These are phyloP conservation scores for Pterostichus madidus DNA, from an alignment of 2,888 invertebrate genomes.

Conservation along the genomic window DNA sequence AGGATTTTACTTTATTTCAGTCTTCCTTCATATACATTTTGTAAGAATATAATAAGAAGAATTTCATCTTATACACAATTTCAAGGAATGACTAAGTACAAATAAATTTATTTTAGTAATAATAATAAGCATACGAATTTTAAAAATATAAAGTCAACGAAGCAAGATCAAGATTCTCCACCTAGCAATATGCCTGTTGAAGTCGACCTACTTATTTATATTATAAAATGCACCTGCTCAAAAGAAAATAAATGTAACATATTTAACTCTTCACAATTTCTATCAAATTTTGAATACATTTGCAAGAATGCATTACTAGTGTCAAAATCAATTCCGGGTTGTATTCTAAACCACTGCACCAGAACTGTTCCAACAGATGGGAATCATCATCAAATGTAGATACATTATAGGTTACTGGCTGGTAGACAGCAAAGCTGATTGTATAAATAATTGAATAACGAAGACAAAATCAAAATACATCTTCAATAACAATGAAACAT, in stretches of 20 bases:
- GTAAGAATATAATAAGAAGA: too few species aligned
- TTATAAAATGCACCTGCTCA: background rate
- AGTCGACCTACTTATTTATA: conserved; percentile 47
- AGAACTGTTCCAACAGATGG: conserved; percentile 3
- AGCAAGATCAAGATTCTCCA: conserved; percentile 5
- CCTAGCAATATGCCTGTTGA: conserved; percentile 13
- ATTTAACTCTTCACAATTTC: background rate
- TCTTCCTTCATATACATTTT: too few species aligned
- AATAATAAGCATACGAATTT: too few species aligned
- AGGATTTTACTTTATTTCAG: too few species aligned
- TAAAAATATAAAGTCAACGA: background rate
- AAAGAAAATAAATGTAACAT: background rate
- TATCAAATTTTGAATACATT: background rate
- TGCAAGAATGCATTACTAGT: background rate
- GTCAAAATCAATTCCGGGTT: background rate
- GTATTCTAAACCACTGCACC: background rate
- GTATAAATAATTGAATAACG: conserved; percentile 14
- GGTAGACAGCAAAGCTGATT: background rate
- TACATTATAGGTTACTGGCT: background rate
- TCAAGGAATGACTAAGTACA: too few species aligned
- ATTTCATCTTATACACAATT: too few species aligned
- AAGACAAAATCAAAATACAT: conserved; percentile 16
- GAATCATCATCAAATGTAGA: background rate
- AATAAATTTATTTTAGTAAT: too few species aligned
- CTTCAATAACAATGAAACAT: conserved; percentile 60